Evolutionary conservation across 2,113 vertebrate genomes (phyloP).

Genomic region (Microtus ochrogaster): DNA sequence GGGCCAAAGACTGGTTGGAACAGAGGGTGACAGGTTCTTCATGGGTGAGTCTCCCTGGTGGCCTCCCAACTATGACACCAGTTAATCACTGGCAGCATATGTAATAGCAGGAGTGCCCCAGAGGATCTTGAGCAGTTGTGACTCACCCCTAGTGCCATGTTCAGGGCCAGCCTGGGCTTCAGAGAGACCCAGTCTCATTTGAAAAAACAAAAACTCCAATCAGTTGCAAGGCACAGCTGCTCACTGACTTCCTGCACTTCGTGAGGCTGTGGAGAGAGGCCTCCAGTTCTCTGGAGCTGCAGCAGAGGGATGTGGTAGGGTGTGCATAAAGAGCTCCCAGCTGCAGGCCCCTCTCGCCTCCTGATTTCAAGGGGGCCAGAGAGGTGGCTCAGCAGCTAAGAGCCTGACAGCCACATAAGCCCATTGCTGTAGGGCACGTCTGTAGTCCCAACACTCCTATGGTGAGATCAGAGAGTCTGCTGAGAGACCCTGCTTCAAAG

Average conservation of each 20-base stretch:
- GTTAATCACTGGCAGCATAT: no score
- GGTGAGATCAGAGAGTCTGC: not conserved
- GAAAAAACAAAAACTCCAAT: not conserved
- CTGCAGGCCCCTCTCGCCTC: not conserved
- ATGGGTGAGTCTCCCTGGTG: not conserved
- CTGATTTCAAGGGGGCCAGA: not conserved
- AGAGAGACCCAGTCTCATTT: not conserved
- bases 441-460: no score
- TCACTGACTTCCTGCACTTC: not conserved
- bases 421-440: not conserved
- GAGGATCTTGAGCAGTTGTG: not conserved
- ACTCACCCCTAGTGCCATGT: not conserved
- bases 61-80: no score
- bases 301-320: not conserved
- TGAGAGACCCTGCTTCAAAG: not conserved
- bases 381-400: not conserved
- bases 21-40: not conserved
- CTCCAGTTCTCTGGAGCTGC: not conserved
- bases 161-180: not conserved
- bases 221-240: not conserved
- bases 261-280: not conserved
- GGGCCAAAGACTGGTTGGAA: no score
- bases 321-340: not conserved
- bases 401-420: not conserved
- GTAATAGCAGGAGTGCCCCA: not conserved